Conservation (phyloP, 2,888 invertebrate species). For the Coronaproctus castanopsis region DNA sequence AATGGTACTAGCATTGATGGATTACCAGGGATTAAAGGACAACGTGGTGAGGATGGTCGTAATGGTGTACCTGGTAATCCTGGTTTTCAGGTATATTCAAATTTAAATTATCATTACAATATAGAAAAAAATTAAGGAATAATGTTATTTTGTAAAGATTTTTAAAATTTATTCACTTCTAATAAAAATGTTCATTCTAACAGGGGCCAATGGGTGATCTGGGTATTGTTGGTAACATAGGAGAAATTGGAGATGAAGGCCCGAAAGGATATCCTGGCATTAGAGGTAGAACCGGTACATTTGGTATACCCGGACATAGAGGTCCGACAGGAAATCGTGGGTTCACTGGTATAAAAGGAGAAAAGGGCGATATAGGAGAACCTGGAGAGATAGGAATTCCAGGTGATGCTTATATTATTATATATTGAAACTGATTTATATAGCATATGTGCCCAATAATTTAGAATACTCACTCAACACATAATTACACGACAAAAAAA, state of each 20-base stretch:
- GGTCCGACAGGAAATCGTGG: constrained; percentile 36
- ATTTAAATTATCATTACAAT: no score
- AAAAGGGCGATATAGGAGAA: constrained; percentile 28
- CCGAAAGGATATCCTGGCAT: constrained; percentile 27
- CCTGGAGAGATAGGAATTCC: constrained; percentile 33
- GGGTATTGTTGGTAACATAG: constrained; percentile 28
- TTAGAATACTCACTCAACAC: no score
- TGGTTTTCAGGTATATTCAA: constrained; percentile 30
- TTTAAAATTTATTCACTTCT: not conserved
- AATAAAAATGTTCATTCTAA: not conserved
- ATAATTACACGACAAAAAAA: no score
- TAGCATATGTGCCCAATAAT: no score
- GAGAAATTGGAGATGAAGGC: constrained; percentile 34
- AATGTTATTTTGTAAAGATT: not conserved
- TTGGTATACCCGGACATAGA: constrained; percentile 25
- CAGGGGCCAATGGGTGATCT: constrained; percentile 27
- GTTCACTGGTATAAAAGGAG: constrained; percentile 27
- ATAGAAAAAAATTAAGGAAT: not conserved
- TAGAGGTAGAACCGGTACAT: constrained; percentile 26
- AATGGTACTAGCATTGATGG: constrained; percentile 29
- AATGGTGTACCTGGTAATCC: constrained; percentile 34
- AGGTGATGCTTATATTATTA: constrained; percentile 23
- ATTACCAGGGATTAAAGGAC: constrained; percentile 28
- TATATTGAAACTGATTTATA: no score
- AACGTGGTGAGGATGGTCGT: constrained; percentile 22